Conservation (phyloP, 2,113 vertebrate genomes). For the Lagopus leucura region DNA sequence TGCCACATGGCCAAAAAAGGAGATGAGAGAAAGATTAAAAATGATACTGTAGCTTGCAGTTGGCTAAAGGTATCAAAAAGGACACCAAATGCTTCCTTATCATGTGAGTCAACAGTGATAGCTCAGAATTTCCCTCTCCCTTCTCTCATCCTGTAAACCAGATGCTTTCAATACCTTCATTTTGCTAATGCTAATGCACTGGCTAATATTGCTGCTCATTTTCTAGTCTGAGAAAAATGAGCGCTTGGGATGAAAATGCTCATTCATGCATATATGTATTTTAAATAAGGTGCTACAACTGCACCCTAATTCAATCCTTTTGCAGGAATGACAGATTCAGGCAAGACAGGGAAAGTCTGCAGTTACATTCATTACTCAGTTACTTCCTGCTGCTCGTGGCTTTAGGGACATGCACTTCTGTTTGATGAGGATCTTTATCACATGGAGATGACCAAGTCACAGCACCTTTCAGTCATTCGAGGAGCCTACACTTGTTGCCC, state of each 20-base stretch:
- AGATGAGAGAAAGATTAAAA: not conserved
- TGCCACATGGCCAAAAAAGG: not conserved
- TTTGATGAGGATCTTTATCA: not conserved
- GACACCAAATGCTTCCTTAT: not conserved
- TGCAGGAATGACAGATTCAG: not conserved
- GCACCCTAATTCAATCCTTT: not conserved
- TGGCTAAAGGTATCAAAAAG: not conserved
- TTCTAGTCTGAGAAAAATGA: not conserved
- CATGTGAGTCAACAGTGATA: not conserved
- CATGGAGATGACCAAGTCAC: not conserved
- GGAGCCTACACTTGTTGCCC: not conserved
- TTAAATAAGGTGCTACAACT: not conserved
- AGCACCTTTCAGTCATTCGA: not conserved
- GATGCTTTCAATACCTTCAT: not conserved
- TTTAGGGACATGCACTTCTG: not conserved
- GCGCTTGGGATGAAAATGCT: not conserved
- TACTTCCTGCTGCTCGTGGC: not conserved
- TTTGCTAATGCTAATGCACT: rapidly evolving
- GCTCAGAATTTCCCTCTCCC: not conserved
- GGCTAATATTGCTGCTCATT: not conserved
- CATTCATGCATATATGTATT: not conserved
- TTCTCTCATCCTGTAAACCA: not conserved
- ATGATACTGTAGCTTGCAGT: not conserved
- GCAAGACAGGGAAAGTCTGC: not conserved
- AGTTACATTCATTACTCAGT: not conserved